Evolutionary conservation across 2,888 invertebrate genomes (phyloP).

Genomic region (Polydrusus cervinus): DNA sequence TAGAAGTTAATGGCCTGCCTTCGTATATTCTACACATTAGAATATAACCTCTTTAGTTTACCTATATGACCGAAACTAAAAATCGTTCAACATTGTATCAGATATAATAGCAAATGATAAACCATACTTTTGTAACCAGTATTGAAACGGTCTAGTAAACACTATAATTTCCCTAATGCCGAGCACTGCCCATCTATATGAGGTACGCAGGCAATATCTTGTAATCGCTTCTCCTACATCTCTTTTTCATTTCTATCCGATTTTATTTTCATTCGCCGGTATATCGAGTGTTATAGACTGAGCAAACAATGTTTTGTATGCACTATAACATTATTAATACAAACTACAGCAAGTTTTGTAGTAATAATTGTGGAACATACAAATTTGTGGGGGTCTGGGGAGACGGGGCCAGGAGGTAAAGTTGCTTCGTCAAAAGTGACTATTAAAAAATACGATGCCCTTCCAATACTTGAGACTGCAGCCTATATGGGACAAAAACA

Average conservation of each 20-base stretch:
- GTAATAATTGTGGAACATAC: too few species aligned
- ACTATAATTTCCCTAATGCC: conserved; percentile 41
- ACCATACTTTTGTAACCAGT: conserved; percentile 32
- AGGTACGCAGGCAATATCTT: conserved; percentile 36
- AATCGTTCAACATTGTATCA: conserved; percentile 32
- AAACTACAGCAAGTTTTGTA: too few species aligned
- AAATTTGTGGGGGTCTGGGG: too few species aligned
- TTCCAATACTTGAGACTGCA: too few species aligned
- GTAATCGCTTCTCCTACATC: conserved; percentile 33
- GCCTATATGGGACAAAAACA: too few species aligned
- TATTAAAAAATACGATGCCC: too few species aligned
- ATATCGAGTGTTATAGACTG: conserved; percentile 20
- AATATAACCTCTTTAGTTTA: background rate
- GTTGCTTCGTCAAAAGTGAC: too few species aligned
- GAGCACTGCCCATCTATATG: conserved; percentile 38
- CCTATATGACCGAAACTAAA: conserved; percentile 4
- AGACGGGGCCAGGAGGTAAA: too few species aligned
- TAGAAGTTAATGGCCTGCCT: too few species aligned
- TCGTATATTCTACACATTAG: background rate
- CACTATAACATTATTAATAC: too few species aligned
- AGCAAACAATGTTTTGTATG: conserved; percentile 22
- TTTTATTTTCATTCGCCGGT: conserved; percentile 18
- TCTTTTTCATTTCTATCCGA: conserved; percentile 20
- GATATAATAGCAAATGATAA: conserved; percentile 38
- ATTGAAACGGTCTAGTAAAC: conserved; percentile 37